Conservation (phyloP, 2,888 invertebrate genomes). For the Lasioglossum calceatum region DNA sequence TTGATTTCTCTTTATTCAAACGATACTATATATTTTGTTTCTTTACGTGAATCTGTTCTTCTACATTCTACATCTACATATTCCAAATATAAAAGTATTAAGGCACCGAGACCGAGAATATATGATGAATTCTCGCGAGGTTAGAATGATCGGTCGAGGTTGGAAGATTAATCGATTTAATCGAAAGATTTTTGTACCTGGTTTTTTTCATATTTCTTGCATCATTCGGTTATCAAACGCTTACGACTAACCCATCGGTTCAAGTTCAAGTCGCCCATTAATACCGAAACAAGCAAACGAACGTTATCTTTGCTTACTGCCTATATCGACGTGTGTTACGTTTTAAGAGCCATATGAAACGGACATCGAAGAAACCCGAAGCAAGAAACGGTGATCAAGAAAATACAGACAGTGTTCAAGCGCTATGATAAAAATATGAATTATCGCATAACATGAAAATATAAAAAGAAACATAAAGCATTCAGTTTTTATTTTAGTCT, state of each 20-base stretch:
- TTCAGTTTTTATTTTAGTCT: neutral
- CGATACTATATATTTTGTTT: neutral
- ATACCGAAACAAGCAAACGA: neutral
- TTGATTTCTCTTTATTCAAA: neutral
- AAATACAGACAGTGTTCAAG: neutral
- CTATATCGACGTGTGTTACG: neutral
- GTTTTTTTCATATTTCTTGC: neutral
- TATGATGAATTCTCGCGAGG: neutral
- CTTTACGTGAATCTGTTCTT: neutral
- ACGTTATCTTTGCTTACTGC: conserved; percentile 5
- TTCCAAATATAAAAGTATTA: neutral
- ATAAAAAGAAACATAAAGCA: neutral
- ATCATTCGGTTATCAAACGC: neutral
- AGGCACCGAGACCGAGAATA: neutral
- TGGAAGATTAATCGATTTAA: neutral
- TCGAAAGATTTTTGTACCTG: conserved; percentile 1
- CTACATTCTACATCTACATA: neutral
- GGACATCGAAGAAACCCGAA: neutral
- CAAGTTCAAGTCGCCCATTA: neutral
- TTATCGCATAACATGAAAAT: neutral
- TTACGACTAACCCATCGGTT: neutral
- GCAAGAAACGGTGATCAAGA: neutral
- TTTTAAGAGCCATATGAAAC: neutral
- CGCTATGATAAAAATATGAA: conserved; percentile 25
- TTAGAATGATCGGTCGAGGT: neutral